phyloP scores from a whole-genome alignment of 2,797 vertebrate species.

The Cryptoblepharus egeriae region DNA sequence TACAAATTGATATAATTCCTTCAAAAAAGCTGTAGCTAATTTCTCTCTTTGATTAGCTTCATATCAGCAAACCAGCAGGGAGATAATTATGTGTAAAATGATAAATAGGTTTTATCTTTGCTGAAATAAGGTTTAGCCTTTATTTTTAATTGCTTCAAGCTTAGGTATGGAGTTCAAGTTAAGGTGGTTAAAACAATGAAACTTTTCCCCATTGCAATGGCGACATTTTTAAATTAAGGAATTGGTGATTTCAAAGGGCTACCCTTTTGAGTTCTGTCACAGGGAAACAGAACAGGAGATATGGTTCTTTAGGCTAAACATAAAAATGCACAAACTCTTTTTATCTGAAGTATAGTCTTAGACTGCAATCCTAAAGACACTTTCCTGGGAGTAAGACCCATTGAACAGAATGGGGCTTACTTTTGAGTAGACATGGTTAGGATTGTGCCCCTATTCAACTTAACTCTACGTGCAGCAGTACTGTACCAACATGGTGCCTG shows the following conservation, averaged over 20 bases:
- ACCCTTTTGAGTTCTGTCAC: background rate
- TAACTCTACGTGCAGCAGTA: too few relatives aligned
- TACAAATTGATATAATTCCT: slow-evolving; percentile 32
- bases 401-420: too few relatives aligned
- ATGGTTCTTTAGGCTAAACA: background rate
- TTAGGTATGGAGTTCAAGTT: slow-evolving; percentile 22
- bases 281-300: background rate
- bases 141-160: slow-evolving; percentile 37
- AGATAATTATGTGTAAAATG: slow-evolving; percentile 18
- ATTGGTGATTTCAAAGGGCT: background rate
- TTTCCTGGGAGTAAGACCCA: too few relatives aligned
- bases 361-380: too few relatives aligned
- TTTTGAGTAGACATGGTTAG: too few relatives aligned
- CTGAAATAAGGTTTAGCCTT: background rate
- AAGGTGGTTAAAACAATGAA: background rate
- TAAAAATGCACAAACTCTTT: background rate
- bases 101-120: slow-evolving; percentile 22
- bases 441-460: too few relatives aligned
- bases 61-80: background rate
- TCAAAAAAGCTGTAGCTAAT: background rate
- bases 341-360: background rate
- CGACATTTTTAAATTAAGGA: background rate
- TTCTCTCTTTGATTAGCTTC: slow-evolving; percentile 13
- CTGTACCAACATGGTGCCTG: too few relatives aligned
- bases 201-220: background rate